phyloP scores from a whole-genome alignment of 1,140 invertebrate genomes.

The Drosophila mauritiana region DNA sequence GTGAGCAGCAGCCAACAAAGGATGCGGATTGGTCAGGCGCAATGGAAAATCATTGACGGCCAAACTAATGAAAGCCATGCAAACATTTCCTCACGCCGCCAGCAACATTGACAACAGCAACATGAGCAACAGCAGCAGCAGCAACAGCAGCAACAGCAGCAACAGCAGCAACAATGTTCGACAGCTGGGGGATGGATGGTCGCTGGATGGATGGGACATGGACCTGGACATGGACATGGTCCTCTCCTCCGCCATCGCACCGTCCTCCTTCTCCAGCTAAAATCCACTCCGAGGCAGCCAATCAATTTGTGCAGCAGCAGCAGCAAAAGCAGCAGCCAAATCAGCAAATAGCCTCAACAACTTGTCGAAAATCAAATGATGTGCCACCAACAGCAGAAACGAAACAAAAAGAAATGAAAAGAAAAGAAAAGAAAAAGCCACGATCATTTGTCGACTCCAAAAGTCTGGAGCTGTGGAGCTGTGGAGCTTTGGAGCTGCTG shows the following conservation, averaged over 20 bases:
- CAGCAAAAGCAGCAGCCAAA: constrained; percentile 58
- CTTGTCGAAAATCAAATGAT: constrained; percentile 82
- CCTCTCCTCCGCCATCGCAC: constrained; percentile 1
- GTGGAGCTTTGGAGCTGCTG: constrained; percentile 28
- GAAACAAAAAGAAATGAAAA: constrained; percentile 10
- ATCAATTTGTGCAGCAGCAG: constrained; percentile 67
- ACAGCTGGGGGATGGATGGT: constrained; percentile 63
- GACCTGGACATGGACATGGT: constrained; percentile 49
- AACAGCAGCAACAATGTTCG: constrained; percentile 44
- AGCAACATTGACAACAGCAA: constrained; percentile 61
- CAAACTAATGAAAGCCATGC: constrained; percentile 81
- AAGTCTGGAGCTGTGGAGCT: constrained; percentile 32
- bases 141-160: constrained; percentile 17
- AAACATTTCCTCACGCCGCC: constrained; percentile 82
- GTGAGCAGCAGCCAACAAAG: constrained; percentile 43
- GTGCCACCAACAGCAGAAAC: constrained; percentile 64
- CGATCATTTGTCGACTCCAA: constrained; percentile 76
- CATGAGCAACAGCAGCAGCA: constrained; percentile 25
- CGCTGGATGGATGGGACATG: constrained; percentile 69
- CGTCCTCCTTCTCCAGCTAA: neutral
- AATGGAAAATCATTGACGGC: constrained; percentile 61
- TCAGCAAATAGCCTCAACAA: constrained; percentile 82
- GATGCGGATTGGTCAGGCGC: constrained; percentile 36
- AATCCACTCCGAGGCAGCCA: constrained; percentile 56
- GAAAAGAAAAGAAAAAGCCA: constrained; percentile 39